These are phyloP conservation scores for Drosophila lini DNA, from an alignment of 1,140 invertebrate species.

Conservation along the genomic window DNA sequence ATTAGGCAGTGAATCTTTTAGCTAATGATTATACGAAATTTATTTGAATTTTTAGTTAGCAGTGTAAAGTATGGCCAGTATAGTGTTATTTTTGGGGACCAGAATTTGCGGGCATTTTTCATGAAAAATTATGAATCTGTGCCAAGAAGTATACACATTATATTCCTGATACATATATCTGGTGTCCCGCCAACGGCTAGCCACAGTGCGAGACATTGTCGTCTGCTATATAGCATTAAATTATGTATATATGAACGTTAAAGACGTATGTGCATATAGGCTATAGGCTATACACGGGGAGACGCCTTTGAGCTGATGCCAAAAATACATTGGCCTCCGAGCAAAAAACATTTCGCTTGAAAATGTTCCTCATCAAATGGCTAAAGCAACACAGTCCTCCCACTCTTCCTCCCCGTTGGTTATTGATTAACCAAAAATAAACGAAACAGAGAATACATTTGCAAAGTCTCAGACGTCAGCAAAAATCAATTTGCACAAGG, in stretches of 20 bases:
- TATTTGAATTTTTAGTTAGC: slow-evolving; percentile 1
- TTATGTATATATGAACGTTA: slow-evolving; percentile 20
- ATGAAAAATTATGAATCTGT: slow-evolving; percentile 36
- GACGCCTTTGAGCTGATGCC: slow-evolving; percentile 54
- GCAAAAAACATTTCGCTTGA: slow-evolving; percentile 47
- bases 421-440: slow-evolving; percentile 60
- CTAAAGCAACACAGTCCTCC: not conserved
- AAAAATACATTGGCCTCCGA: slow-evolving; percentile 71
- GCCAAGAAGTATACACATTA: slow-evolving; percentile 41
- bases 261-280: slow-evolving; percentile 12
- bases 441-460: slow-evolving; percentile 23
- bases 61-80: slow-evolving; percentile 2
- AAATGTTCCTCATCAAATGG: slow-evolving; percentile 46
- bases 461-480: slow-evolving; percentile 65
- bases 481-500: slow-evolving; percentile 35
- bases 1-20: not conserved
- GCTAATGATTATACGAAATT: not conserved
- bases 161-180: slow-evolving; percentile 40
- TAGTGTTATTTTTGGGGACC: slow-evolving; percentile 22
- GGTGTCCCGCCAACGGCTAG: slow-evolving; percentile 78
- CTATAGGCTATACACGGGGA: slow-evolving; percentile 13
- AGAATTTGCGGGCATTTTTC: slow-evolving; percentile 18
- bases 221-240: slow-evolving; percentile 26
- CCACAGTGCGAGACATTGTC: slow-evolving; percentile 76
- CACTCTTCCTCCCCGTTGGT: slow-evolving; percentile 23